Evolutionary conservation across 2,113 vertebrate genomes (phyloP).

Genomic region (Myiagra hebetior): DNA sequence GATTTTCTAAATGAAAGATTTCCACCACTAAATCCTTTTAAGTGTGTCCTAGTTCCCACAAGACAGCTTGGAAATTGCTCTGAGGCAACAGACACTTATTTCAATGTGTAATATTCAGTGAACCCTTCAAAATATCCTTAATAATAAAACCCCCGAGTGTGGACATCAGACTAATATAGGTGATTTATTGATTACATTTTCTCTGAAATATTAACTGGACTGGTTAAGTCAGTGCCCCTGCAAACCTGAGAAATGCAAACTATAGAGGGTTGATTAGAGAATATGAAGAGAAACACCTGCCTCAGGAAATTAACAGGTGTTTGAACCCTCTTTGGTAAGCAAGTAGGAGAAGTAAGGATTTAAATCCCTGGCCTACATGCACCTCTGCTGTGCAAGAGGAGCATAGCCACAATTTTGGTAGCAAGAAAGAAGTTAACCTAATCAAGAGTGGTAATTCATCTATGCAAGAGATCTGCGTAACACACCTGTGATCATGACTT

Average conservation of each 20-base stretch:
- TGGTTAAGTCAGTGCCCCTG: constrained; percentile 30
- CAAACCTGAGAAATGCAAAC: constrained; percentile 31
- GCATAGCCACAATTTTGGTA: not conserved
- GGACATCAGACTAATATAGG: constrained; percentile 58
- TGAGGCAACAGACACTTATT: constrained; percentile 61
- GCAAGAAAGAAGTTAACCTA: not conserved
- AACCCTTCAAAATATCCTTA: constrained; percentile 67
- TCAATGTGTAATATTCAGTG: constrained; percentile 70
- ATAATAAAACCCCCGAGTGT: constrained; percentile 57
- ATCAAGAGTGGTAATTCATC: not conserved
- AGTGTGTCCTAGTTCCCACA: constrained; percentile 65
- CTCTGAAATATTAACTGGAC: constrained; percentile 60
- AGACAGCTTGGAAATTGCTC: constrained; percentile 70
- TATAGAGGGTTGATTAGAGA: not conserved
- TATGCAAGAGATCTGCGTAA: not conserved
- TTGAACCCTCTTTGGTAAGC: constrained; percentile 32
- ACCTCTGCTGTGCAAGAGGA: not conserved
- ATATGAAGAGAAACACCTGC: constrained; percentile 1
- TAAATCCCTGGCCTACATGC: not conserved
- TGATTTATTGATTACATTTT: constrained; percentile 65
- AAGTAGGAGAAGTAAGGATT: constrained; percentile 17
- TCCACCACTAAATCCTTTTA: constrained; percentile 71
- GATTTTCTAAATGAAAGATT: constrained; percentile 72
- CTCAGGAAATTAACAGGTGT: constrained; percentile 56
- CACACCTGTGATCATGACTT: not conserved